Percentiles rank a stretch among this genome's conserved stretches.
These are phyloP conservation scores for Ladona fulva DNA, from an alignment of 1,140 invertebrate species.

Conservation along the genomic window DNA sequence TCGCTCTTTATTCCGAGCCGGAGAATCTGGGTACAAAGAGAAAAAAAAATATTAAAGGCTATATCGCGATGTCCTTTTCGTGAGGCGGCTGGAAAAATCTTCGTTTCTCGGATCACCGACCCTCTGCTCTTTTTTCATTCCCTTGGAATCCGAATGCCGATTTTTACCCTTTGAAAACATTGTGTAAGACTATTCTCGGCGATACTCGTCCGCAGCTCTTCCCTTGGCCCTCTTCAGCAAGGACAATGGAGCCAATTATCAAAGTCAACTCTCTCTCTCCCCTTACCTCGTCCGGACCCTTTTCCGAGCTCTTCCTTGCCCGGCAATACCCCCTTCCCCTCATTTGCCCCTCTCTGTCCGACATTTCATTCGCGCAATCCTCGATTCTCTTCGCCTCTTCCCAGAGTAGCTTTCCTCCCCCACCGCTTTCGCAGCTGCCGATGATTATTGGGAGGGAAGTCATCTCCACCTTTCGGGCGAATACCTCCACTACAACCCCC, in stretches of 20 bases:
- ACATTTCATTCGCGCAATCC: not conserved
- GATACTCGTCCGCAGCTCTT: too few relatives aligned
- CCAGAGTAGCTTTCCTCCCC: not conserved
- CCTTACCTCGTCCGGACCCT: not conserved
- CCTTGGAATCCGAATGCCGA: too few relatives aligned
- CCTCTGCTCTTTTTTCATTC: too few relatives aligned
- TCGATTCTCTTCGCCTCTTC: not conserved
- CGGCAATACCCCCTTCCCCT: not conserved
- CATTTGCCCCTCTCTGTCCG: not conserved
- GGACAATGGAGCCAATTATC: conserved; percentile 2
- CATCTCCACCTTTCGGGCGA: not conserved
- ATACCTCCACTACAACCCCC: not conserved
- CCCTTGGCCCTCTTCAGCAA: not conserved
- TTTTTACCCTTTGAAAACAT: too few relatives aligned
- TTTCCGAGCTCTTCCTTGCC: not conserved
- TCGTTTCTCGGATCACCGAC: too few relatives aligned
- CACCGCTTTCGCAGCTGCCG: not conserved
- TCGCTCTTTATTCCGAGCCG: too few relatives aligned
- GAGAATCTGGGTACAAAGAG: too few relatives aligned
- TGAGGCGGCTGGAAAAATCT: too few relatives aligned
- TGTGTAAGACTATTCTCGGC: too few relatives aligned
- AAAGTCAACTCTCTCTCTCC: not conserved
- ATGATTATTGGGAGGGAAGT: not conserved
- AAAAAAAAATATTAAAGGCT: too few relatives aligned
- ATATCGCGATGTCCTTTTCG: too few relatives aligned